Evolutionary conservation across 2,113 vertebrate genomes (phyloP).

Genomic region (Delphinapterus leucas): DNA sequence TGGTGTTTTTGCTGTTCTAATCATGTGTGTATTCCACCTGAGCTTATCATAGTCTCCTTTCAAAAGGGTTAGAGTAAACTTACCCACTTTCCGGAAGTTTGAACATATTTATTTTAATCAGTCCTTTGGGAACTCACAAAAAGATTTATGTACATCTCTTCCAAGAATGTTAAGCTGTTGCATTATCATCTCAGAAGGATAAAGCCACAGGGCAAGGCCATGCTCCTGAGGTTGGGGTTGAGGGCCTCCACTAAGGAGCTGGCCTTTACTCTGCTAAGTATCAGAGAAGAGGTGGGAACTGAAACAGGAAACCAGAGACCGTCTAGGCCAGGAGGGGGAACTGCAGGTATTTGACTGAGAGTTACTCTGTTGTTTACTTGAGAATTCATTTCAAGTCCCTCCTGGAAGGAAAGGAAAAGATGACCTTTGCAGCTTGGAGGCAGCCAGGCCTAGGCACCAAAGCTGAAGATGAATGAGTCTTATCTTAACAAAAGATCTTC

Average conservation of each 20-base stretch:
- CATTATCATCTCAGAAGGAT: neutral
- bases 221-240: neutral
- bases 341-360: neutral
- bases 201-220: neutral
- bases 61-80: neutral
- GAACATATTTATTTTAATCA: neutral
- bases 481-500: neutral
- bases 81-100: slow-evolving; percentile 17
- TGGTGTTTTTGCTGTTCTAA: neutral
- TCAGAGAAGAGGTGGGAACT: neutral
- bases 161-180: neutral
- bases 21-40: neutral
- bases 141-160: neutral
- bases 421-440: neutral
- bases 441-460: neutral
- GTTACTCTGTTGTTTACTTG: neutral
- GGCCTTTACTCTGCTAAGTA: neutral
- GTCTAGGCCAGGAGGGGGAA: too few species aligned
- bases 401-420: neutral
- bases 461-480: neutral
- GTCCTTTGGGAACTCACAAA: neutral
- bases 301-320: neutral
- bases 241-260: neutral
- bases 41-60: neutral
- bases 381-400: neutral